Conservation (phyloP, 2,113 vertebrate genomes). For the Promerops cafer region DNA sequence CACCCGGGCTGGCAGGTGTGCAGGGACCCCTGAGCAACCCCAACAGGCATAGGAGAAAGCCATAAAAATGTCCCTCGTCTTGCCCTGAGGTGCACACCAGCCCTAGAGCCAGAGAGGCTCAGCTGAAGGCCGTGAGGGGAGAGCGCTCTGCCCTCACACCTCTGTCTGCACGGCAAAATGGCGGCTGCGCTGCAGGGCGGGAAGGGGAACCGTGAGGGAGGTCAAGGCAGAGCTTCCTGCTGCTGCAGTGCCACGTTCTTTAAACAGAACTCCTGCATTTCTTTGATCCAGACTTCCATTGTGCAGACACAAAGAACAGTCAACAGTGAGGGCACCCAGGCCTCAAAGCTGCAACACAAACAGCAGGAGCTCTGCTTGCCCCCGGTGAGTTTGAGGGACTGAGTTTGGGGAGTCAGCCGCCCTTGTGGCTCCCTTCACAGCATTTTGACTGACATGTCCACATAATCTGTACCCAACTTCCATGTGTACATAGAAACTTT, state of each 20-base stretch:
- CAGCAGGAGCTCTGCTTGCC: not conserved
- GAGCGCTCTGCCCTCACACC: not conserved
- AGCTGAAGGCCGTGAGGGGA: fast-evolving
- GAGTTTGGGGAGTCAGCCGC: not conserved
- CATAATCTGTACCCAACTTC: not conserved
- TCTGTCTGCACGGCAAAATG: not conserved
- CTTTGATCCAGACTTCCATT: not conserved
- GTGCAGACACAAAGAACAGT: not conserved
- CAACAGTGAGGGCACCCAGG: not conserved
- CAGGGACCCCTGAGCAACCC: not conserved
- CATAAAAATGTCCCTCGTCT: not conserved
- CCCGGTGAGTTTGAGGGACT: not conserved
- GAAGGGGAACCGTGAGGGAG: not conserved
- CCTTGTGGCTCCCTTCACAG: not conserved
- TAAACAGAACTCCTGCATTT: not conserved
- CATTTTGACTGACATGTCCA: not conserved
- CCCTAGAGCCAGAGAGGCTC: not conserved
- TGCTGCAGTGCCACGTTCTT: not conserved
- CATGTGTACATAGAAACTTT: not conserved
- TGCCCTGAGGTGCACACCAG: not conserved
- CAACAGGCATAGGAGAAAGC: fast-evolving
- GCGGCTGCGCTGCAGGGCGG: not conserved
- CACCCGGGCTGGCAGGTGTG: too few relatives aligned
- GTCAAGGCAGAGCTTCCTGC: not conserved
- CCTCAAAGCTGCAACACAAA: fast-evolving